These are phyloP conservation scores for Hypocryptadius cinnamomeus DNA, from an alignment of 2,113 vertebrate species.

Conservation along the genomic window DNA sequence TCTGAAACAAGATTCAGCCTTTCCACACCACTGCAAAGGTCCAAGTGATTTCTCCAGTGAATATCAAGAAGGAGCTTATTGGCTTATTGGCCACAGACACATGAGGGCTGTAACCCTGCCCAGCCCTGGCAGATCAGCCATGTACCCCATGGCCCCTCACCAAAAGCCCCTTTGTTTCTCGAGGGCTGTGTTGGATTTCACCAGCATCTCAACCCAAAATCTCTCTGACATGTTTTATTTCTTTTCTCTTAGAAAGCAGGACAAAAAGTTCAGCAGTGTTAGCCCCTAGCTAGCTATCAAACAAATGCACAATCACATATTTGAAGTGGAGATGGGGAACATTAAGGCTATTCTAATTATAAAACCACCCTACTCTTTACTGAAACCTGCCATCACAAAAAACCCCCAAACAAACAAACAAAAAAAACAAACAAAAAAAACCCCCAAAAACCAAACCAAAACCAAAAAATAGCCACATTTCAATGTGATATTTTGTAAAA, in stretches of 20 bases:
- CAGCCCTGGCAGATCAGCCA: not conserved
- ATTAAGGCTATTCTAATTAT: not conserved
- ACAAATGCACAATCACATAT: not conserved
- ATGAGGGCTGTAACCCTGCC: not conserved
- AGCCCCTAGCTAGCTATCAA: not conserved
- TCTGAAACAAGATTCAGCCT: not conserved
- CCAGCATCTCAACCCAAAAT: not conserved
- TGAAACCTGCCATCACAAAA: not conserved
- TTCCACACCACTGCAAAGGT: not conserved
- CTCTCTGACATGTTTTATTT: not conserved
- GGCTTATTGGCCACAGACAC: not conserved
- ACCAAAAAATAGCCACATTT: not conserved
- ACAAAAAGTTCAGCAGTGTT: not conserved
- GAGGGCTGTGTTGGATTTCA: not conserved
- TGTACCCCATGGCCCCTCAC: fast-evolving
- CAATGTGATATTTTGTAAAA: not conserved
- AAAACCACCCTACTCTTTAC: not conserved
- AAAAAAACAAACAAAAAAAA: not conserved
- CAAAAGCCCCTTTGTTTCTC: not conserved
- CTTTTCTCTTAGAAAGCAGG: not conserved
- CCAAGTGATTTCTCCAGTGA: not conserved
- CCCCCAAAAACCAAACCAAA: not conserved
- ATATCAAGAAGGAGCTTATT: not conserved
- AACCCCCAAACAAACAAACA: no score
- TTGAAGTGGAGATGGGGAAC: not conserved